Conservation (phyloP, 2,888 invertebrate species). For the Cantharis nigra region DNA sequence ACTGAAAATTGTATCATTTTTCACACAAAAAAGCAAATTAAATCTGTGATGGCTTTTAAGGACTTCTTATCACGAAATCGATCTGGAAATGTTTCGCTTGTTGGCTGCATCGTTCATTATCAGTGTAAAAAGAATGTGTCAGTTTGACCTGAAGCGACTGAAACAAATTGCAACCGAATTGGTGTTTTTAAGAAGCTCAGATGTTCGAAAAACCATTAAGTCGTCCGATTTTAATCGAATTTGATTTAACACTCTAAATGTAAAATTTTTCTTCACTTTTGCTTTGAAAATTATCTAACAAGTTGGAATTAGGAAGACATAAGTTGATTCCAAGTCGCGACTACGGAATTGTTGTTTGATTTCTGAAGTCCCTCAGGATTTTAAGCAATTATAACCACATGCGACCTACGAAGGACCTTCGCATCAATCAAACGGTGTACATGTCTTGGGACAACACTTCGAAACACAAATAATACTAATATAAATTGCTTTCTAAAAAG, state of each 20-base stretch:
- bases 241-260: neutral
- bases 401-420: slow-evolving; percentile 50
- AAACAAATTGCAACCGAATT: slow-evolving; percentile 41
- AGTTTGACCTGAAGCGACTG: slow-evolving; percentile 34
- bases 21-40: neutral
- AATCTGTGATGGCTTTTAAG: neutral
- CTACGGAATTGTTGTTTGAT: slow-evolving; percentile 23
- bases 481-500: neutral
- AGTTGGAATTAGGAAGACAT: slow-evolving; percentile 6
- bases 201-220: slow-evolving; percentile 34
- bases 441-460: slow-evolving; percentile 38
- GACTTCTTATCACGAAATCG: neutral
- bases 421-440: slow-evolving; percentile 52
- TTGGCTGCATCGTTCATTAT: neutral
- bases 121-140: slow-evolving; percentile 15
- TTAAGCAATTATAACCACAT: slow-evolving; percentile 57
- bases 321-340: slow-evolving; percentile 17
- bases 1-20: neutral
- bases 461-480: neutral
- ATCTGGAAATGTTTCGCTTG: neutral
- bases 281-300: neutral
- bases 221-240: slow-evolving; percentile 34
- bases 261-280: neutral
- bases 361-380: slow-evolving; percentile 43
- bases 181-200: slow-evolving; percentile 40